A percentile compares a stretch with the other conserved stretches of the same genome.
Evolutionary conservation across 2,113 vertebrate genomes (phyloP).

Genomic region (Meles meles): DNA sequence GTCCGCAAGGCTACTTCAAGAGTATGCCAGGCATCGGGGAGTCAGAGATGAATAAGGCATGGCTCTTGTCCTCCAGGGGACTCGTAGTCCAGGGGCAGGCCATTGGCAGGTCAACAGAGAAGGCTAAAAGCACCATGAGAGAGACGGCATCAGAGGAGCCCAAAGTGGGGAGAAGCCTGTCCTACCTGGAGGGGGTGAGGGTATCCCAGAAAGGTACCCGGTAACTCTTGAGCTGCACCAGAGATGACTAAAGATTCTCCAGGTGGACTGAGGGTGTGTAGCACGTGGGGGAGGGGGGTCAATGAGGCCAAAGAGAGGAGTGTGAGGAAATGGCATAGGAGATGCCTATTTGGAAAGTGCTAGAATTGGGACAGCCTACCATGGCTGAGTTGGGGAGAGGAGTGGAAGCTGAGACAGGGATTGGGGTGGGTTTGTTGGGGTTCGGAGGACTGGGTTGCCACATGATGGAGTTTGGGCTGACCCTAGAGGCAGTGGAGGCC

Average conservation of each 20-base stretch:
- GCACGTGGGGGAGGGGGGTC: no score
- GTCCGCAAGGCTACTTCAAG: background rate
- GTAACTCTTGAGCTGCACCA: background rate
- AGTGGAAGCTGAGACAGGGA: background rate
- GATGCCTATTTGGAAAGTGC: background rate
- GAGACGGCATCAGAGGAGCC: rapidly evolving
- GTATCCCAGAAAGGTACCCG: background rate
- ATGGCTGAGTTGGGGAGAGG: background rate
- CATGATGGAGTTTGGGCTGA: no score
- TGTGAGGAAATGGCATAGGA: background rate
- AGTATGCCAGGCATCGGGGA: background rate
- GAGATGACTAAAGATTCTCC: background rate
- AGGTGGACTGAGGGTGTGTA: background rate
- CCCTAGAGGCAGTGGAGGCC: background rate
- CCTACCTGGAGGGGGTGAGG: no score
- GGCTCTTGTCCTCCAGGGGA: background rate
- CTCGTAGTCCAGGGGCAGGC: rapidly evolving
- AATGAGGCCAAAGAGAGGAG: background rate
- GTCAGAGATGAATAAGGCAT: background rate
- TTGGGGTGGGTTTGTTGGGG: background rate
- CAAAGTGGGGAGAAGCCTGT: background rate
- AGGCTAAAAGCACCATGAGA: background rate
- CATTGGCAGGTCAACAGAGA: background rate
- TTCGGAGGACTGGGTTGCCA: background rate
- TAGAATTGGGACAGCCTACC: background rate